Evolutionary conservation across 2,113 vertebrate genomes (phyloP).

Genomic region (Sylvilagus bachmani): DNA sequence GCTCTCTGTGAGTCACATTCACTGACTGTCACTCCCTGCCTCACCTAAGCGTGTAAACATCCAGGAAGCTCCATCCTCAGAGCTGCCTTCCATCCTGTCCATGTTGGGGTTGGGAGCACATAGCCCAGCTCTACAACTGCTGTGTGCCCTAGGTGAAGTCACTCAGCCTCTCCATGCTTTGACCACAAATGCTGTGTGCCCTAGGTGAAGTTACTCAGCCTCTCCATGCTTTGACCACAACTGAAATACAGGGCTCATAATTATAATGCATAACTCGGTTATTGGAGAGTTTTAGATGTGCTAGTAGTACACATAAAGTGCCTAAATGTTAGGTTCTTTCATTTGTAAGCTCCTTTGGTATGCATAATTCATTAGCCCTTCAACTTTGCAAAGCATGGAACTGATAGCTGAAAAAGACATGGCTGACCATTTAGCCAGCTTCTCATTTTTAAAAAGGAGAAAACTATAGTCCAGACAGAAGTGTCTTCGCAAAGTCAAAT

Average conservation of each 20-base stretch:
- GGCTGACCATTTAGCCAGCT: neutral
- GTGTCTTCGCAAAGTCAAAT: neutral
- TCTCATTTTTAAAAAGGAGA: slow-evolving; percentile 38
- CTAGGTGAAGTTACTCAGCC: neutral
- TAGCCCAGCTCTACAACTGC: too few species aligned
- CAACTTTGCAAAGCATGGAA: neutral
- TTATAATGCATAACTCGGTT: neutral
- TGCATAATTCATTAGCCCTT: neutral
- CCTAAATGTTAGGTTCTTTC: neutral
- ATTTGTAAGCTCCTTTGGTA: slow-evolving; percentile 10
- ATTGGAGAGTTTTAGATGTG: slow-evolving; percentile 20
- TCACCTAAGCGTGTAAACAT: neutral
- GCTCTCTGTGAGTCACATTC: neutral
- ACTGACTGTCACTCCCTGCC: neutral
- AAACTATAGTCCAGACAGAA: slow-evolving; percentile 4
- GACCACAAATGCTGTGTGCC: neutral
- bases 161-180: neutral
- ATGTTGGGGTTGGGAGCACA: neutral
- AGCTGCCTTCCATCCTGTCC: neutral
- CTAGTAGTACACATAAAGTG: neutral
- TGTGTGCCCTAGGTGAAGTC: neutral
- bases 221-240: neutral
- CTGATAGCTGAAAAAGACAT: neutral
- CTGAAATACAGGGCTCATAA: slow-evolving; percentile 14
- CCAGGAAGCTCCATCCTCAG: neutral